phyloP scores from a whole-genome alignment of 2,888 invertebrate genomes.

The Parnassius smintheus region DNA sequence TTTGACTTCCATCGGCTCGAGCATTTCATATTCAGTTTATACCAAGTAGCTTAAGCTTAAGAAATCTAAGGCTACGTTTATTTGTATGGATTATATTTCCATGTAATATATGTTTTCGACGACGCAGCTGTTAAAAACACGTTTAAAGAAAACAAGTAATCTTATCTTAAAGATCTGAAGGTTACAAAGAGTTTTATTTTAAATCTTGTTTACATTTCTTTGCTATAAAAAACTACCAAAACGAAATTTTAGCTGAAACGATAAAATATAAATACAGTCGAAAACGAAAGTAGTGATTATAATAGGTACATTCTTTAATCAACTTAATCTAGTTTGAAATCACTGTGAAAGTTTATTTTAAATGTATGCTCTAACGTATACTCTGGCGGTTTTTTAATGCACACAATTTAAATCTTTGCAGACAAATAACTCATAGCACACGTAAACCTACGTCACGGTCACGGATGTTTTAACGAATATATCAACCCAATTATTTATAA shows the following conservation, averaged over 20 bases:
- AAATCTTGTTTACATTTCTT: background rate
- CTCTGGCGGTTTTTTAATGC: slow-evolving; percentile 11
- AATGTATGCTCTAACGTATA: slow-evolving; percentile 9
- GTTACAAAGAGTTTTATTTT: background rate
- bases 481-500: slow-evolving; percentile 7
- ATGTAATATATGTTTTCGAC: no score
- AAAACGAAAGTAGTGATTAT: background rate
- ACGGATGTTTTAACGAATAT: slow-evolving; percentile 1
- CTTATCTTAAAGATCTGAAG: no score
- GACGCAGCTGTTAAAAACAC: no score
- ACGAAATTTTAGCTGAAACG: background rate
- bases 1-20: no score
- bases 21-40: no score
- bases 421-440: slow-evolving; percentile 11
- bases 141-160: no score
- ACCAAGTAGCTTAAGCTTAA: no score
- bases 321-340: slow-evolving; percentile 19
- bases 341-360: slow-evolving; percentile 17
- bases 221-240: background rate
- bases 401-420: background rate
- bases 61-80: no score
- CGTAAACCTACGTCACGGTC: slow-evolving; percentile 18
- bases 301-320: slow-evolving; percentile 7
- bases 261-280: background rate
- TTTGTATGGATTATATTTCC: no score